Evolutionary conservation across 2,113 vertebrate genomes (phyloP).

Genomic region (Corynorhinus townsendii): DNA sequence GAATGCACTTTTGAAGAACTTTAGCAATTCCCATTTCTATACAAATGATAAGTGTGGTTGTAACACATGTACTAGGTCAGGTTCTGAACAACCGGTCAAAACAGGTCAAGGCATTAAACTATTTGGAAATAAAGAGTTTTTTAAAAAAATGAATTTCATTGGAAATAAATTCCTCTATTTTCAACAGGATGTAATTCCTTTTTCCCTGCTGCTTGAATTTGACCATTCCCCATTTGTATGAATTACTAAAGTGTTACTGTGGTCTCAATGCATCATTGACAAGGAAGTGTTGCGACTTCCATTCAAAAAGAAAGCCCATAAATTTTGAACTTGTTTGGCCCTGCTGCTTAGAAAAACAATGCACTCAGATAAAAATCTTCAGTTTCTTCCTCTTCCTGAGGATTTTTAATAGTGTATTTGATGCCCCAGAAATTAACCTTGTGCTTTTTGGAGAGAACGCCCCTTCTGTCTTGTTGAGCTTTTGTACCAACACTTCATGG

Average conservation of each 20-base stretch:
- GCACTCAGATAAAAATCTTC: slow-evolving; percentile 53
- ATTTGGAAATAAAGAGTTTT: not conserved
- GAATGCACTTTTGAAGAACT: not conserved
- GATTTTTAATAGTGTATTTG: slow-evolving; percentile 27
- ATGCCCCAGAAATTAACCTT: not conserved
- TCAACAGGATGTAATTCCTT: not conserved
- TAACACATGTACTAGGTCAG: not conserved
- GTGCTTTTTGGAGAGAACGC: not conserved
- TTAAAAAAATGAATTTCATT: not conserved
- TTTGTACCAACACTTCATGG: not conserved
- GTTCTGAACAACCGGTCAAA: not conserved
- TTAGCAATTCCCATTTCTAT: not conserved
- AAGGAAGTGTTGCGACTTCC: not conserved
- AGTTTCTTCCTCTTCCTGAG: slow-evolving; percentile 52
- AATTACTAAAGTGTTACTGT: not conserved
- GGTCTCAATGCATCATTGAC: not conserved
- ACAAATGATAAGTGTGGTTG: not conserved
- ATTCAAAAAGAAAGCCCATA: not conserved
- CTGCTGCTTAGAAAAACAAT: slow-evolving; percentile 54
- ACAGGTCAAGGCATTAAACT: not conserved
- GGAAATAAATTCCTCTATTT: not conserved
- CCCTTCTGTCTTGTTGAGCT: not conserved
- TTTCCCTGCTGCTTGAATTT: not conserved
- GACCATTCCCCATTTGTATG: not conserved
- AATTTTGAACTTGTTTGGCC: slow-evolving; percentile 23